Evolutionary conservation across 2,113 vertebrate species (phyloP).

Genomic region (Gnathonemus longibarbis): DNA sequence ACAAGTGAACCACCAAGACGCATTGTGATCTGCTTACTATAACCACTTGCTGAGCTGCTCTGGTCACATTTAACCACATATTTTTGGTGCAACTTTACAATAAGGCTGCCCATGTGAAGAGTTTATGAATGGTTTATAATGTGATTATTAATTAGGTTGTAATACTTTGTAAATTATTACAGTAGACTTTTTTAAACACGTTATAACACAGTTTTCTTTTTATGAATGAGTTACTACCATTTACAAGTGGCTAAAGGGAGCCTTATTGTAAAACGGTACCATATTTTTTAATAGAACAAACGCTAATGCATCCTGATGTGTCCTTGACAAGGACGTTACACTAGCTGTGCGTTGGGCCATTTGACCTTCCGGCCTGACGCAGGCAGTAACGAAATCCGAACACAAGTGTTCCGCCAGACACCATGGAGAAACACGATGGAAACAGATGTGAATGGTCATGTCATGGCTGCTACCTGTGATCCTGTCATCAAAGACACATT

Average conservation of each 20-base stretch:
- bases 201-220: no score
- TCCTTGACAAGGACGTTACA: background rate
- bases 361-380: background rate
- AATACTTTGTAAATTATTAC: no score
- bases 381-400: background rate
- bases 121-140: no score
- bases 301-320: background rate
- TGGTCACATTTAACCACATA: background rate
- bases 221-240: no score
- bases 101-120: no score
- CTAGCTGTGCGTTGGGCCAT: background rate
- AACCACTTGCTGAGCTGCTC: background rate
- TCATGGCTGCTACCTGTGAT: background rate
- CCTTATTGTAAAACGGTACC: no score
- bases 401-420: background rate
- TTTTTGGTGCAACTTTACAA: background rate
- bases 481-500: background rate
- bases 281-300: background rate
- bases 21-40: background rate
- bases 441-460: background rate
- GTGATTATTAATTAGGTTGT: no score
- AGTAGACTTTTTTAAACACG: no score
- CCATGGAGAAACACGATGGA: background rate
- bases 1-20: background rate
- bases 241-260: no score